phyloP scores from a whole-genome alignment of 2,888 invertebrate species.

The Platynereis dumerilii region DNA sequence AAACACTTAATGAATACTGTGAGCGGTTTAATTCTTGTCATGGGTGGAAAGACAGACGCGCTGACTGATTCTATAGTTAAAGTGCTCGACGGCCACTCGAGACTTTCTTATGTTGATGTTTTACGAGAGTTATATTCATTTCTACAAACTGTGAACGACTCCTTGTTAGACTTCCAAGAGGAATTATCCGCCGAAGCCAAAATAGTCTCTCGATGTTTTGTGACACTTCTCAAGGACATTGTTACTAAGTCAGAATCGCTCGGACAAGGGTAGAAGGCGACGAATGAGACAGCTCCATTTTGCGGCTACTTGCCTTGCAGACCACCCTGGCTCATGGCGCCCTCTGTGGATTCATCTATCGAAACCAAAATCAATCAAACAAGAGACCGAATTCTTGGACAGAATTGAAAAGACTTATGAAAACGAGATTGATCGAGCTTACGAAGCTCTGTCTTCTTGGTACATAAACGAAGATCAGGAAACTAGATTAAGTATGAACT shows the following conservation, averaged over 20 bases:
- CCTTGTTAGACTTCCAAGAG: slow-evolving; percentile 10
- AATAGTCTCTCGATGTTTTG: background rate
- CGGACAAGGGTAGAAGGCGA: background rate
- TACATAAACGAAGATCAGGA: background rate
- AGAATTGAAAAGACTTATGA: slow-evolving; percentile 1
- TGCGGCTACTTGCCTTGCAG: background rate
- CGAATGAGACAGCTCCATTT: background rate
- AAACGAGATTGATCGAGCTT: background rate
- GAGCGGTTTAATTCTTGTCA: background rate
- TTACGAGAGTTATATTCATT: slow-evolving; percentile 6
- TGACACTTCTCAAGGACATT: background rate
- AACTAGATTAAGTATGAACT: too few relatives aligned
- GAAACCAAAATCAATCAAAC: background rate
- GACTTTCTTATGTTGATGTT: slow-evolving; percentile 2
- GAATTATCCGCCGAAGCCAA: background rate
- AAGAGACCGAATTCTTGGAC: background rate
- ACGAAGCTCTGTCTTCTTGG: background rate
- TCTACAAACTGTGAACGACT: slow-evolving; percentile 17
- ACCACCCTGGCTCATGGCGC: background rate
- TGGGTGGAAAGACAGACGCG: background rate
- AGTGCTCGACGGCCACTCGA: background rate
- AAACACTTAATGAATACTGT: background rate
- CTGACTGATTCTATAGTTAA: background rate
- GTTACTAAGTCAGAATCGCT: background rate
- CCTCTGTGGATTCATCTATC: background rate